Base-by-base conservation (phyloP, 1,140 invertebrate species). In the Brachionus plicatilis region DNA sequence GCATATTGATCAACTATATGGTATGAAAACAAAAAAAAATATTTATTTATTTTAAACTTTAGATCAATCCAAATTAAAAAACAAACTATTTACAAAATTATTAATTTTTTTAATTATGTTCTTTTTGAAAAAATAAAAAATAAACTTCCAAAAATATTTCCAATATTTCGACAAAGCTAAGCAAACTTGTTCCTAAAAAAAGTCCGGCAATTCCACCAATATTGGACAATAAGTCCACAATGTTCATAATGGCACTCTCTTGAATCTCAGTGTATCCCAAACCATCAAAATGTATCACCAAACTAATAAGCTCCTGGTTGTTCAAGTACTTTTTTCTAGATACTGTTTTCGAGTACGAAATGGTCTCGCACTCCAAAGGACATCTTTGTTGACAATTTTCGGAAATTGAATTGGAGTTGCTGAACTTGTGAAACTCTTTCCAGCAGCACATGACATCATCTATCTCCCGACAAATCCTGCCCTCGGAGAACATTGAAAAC, bases 101-200 rank as follows among this genome's bases (percentile, higher is more conserved):
- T 37, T 37, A 37, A 7, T 37, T 37, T 37, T 37, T 47, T 47
- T 47, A 60, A 60, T 60, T 27, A 20, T 60, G 0, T 20, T 37
- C 29, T n/a, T 70, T 70, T 29, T 41, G 20, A 70, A 5, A 37
- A 70, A 70, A 70, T 70, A 70, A 33, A 29, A 37, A 70, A n/a
- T 37, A 50, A 14, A 50, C 4, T 27, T 76, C 43, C 12, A 82
- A 43, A 29, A 82, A 82, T 45, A 82, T 60, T 37, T 82, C 79
- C n/a, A 82, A 41, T 37, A 82, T 68, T 82, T 82, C 79, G 14
- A 65, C 24, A 82, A 82, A 82, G 65, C 79, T 82, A 3, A 82
- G 29, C 20, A 82, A 24, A 65, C 53, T 65, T n/a, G 60, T 33
- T 9, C 79, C 79, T 14, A 82, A 45, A 68, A 82, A 82, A 47